A percentile compares a stretch with the other conserved stretches of the same genome.
Conservation (phyloP, 2,113 vertebrate species). For the Clarias gariepinus region DNA sequence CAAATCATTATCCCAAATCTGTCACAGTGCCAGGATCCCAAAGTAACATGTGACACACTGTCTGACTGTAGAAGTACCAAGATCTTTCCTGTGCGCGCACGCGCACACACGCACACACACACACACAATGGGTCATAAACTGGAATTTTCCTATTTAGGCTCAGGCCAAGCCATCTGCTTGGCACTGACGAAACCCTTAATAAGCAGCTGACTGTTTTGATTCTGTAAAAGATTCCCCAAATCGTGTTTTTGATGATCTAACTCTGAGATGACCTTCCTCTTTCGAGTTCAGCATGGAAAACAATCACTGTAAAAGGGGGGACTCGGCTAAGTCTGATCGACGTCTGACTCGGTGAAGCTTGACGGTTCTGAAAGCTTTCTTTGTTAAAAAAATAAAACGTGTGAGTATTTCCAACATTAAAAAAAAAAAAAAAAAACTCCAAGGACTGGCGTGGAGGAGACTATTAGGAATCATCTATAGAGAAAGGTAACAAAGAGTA, state of each 20-base stretch:
- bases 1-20: conserved; percentile 4
- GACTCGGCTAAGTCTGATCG: neutral
- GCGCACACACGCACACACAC: conserved; percentile 17
- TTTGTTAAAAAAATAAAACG: neutral
- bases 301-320: conserved; percentile 11
- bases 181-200: conserved; percentile 60
- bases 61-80: conserved; percentile 50
- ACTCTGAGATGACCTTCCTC: conserved; percentile 38
- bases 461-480: conserved; percentile 9
- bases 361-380: neutral
- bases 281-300: conserved; percentile 45
- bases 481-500: conserved; percentile 9
- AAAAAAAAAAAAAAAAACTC: conserved; percentile 8
- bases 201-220: conserved; percentile 67
- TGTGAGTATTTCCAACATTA: neutral
- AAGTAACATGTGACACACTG: conserved; percentile 34
- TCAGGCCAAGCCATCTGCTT: conserved; percentile 65
- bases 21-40: conserved; percentile 27
- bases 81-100: conserved; percentile 31
- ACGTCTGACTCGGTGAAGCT: neutral
- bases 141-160: conserved; percentile 74
- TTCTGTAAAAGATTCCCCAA: conserved; percentile 50
- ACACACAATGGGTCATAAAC: conserved; percentile 70
- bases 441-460: neutral
- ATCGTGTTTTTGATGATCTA: conserved; percentile 51